These are phyloP conservation scores for Umimayanthus kanabou DNA, from an alignment of 92 coral and sea anemone species.

Conservation along the genomic window DNA sequence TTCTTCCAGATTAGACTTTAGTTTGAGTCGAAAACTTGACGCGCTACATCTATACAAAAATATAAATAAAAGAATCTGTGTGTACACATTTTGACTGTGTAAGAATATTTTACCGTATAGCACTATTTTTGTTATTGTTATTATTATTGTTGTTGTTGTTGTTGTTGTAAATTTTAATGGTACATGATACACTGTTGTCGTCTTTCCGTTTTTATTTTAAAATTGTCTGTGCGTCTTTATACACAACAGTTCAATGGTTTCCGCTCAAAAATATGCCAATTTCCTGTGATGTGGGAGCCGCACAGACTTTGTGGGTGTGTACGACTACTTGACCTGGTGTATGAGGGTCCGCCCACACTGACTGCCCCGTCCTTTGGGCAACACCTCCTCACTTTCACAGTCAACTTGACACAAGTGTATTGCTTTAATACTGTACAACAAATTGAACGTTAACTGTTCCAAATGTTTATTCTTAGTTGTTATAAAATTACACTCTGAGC, in stretches of 20 bases:
- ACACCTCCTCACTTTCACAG: background rate
- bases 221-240: too few species aligned
- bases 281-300: conserved; percentile 9
- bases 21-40: too few species aligned
- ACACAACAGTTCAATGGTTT: background rate
- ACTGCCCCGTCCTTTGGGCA: background rate
- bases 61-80: too few species aligned
- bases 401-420: background rate
- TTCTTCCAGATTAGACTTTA: too few species aligned
- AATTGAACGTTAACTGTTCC: background rate
- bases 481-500: background rate
- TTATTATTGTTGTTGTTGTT: too few species aligned
- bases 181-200: too few species aligned
- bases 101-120: too few species aligned
- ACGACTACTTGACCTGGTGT: conserved; percentile 5
- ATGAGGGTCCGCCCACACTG: background rate
- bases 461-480: background rate
- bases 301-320: conserved; percentile 5
- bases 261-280: background rate
- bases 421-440: background rate
- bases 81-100: too few species aligned
- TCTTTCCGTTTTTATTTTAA: too few species aligned
- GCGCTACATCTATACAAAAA: too few species aligned
- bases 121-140: too few species aligned
- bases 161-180: too few species aligned